These are phyloP conservation scores for Urocyon cinereoargenteus DNA, from an alignment of 2,797 vertebrate genomes.

Conservation along the genomic window DNA sequence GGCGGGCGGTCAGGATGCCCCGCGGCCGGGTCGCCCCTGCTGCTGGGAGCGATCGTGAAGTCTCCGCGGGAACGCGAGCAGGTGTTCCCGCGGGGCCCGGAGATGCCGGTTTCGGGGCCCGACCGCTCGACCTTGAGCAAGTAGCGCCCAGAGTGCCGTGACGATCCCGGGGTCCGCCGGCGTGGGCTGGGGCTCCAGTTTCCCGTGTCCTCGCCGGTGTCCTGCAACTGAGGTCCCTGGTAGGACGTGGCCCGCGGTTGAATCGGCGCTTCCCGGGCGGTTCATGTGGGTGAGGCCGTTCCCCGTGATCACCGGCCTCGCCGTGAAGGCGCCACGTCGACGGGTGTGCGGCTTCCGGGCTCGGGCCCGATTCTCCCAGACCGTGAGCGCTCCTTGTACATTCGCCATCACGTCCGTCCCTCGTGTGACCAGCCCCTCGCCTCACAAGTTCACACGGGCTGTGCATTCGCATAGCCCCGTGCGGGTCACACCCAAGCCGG, in stretches of 20 bases:
- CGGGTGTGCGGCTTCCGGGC: rapidly evolving
- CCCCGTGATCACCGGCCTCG: rapidly evolving
- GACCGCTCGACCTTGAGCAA: rapidly evolving
- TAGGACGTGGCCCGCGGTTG: not conserved
- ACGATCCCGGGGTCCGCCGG: rapidly evolving
- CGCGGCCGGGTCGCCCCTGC: too few relatives aligned
- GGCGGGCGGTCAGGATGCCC: too few relatives aligned
- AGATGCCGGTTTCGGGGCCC: rapidly evolving
- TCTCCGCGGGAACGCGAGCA: not conserved
- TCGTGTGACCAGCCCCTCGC: not conserved
- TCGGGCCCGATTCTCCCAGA: rapidly evolving
- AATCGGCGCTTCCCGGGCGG: rapidly evolving
- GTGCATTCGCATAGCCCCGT: rapidly evolving
- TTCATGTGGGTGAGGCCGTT: rapidly evolving
- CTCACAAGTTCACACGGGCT: not conserved
- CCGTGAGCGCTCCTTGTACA: rapidly evolving
- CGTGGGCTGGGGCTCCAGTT: not conserved
- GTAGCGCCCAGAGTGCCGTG: rapidly evolving
- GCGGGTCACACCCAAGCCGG: not conserved
- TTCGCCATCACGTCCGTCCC: not conserved
- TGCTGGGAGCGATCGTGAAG: too few relatives aligned
- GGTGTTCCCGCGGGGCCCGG: not conserved
- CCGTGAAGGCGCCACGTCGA: rapidly evolving
- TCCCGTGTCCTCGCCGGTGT: rapidly evolving
- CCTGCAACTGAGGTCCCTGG: too few relatives aligned